Evolutionary conservation across 2,797 vertebrate species (phyloP).

Genomic region (Scomberomorus guttatus): DNA sequence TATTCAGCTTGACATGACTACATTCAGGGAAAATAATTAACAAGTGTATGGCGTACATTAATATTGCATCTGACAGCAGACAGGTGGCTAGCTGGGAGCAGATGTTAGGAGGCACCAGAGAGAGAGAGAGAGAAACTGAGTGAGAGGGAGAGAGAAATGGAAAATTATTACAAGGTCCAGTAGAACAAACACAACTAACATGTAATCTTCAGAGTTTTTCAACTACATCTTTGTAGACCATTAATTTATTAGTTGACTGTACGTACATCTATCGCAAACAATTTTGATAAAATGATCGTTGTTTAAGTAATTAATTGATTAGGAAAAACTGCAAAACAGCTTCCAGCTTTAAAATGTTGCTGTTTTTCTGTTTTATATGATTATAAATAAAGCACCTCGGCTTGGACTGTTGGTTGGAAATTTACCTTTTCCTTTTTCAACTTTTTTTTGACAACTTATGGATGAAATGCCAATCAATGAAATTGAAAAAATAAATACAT

Average conservation of each 20-base stretch:
- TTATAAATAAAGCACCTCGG: not conserved
- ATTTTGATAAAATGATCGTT: not conserved
- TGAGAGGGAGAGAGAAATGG: slow-evolving; percentile 42
- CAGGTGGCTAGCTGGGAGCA: slow-evolving; percentile 81
- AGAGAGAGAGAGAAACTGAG: slow-evolving; percentile 34
- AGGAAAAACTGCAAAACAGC: not conserved
- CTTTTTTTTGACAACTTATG: not conserved
- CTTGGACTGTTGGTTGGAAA: not conserved
- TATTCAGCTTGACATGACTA: slow-evolving; percentile 74
- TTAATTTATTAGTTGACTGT: not conserved
- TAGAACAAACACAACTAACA: slow-evolving; percentile 28
- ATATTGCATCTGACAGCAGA: slow-evolving; percentile 80
- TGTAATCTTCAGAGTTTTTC: slow-evolving; percentile 17
- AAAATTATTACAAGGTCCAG: slow-evolving; percentile 38
- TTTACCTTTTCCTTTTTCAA: not conserved
- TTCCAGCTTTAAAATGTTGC: not conserved
- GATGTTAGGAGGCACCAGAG: slow-evolving; percentile 71
- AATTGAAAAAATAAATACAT: too few relatives aligned
- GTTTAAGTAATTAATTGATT: not conserved
- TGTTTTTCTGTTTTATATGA: not conserved
- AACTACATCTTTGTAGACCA: not conserved
- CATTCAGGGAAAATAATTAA: slow-evolving; percentile 81
- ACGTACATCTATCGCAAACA: not conserved
- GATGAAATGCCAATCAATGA: not conserved
- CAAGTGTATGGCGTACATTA: slow-evolving; percentile 78